Conservation (phyloP, 2,113 vertebrate species). For the Nannospalax galili region DNA sequence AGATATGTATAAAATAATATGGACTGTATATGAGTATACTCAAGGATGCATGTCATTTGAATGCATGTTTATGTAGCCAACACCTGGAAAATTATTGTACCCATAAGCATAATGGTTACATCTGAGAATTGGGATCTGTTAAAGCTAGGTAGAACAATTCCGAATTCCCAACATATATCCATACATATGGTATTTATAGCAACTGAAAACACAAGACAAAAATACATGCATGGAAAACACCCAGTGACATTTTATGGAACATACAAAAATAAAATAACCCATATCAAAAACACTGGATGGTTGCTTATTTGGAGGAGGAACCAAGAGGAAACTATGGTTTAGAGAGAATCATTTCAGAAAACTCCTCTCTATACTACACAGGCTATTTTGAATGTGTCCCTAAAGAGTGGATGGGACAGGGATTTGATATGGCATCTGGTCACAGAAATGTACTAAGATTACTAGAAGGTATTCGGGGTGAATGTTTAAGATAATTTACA, state of each 20-base stretch:
- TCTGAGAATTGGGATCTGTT: not conserved
- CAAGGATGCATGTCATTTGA: not conserved
- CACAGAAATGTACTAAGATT: conserved; percentile 49
- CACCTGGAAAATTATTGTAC: not conserved
- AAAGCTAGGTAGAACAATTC: not conserved
- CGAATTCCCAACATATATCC: not conserved
- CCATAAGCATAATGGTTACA: not conserved
- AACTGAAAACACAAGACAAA: conserved; percentile 20
- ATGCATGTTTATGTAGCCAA: not conserved
- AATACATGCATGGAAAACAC: not conserved
- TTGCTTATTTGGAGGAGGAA: not conserved
- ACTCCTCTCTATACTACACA: not conserved
- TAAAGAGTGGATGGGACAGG: not conserved
- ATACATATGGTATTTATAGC: not conserved
- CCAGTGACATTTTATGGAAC: not conserved
- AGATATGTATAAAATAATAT: not conserved
- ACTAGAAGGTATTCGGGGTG: conserved; percentile 51
- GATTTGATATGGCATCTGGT: conserved; percentile 37
- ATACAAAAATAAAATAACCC: not conserved
- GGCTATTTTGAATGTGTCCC: conserved; percentile 46
- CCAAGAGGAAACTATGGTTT: not conserved
- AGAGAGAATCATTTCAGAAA: conserved; percentile 36
- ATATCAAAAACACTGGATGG: not conserved
- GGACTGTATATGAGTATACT: not conserved
- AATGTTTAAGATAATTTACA: conserved; percentile 55